Conservation (phyloP, 2,113 vertebrate species). For the Ameiurus melas region DNA sequence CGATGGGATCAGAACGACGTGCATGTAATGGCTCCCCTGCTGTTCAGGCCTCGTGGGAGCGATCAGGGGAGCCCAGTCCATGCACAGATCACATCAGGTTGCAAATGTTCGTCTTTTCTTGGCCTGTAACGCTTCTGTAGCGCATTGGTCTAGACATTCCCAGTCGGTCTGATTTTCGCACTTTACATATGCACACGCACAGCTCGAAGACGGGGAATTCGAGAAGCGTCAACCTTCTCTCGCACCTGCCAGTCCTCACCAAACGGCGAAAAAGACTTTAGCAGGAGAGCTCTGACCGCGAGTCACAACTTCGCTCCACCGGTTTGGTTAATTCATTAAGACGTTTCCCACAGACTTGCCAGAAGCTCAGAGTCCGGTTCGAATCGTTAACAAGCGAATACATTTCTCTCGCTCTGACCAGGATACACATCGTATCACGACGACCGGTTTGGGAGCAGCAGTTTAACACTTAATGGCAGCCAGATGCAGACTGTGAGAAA, state of each 20-base stretch:
- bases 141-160: slow-evolving; percentile 9
- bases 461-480: slow-evolving; percentile 28
- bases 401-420: not conserved
- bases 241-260: not conserved
- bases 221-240: slow-evolving; percentile 26
- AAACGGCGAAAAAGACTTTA: not conserved
- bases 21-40: slow-evolving; percentile 74
- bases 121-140: not conserved
- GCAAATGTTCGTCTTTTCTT: slow-evolving; percentile 31
- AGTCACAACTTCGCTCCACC: slow-evolving; percentile 26
- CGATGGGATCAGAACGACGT: slow-evolving; percentile 74
- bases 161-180: not conserved
- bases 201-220: not conserved
- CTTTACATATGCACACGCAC: not conserved
- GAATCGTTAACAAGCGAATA: not conserved
- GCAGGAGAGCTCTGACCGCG: slow-evolving; percentile 8
- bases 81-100: slow-evolving; percentile 32
- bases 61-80: slow-evolving; percentile 33
- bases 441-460: not conserved
- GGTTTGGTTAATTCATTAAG: slow-evolving; percentile 27
- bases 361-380: slow-evolving; percentile 16
- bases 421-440: not conserved
- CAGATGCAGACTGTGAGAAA: slow-evolving; percentile 8
- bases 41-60: slow-evolving; percentile 67
- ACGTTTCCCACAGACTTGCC: slow-evolving; percentile 35